Conservation (phyloP, 1,140 invertebrate genomes). For the Drosophila varians region DNA sequence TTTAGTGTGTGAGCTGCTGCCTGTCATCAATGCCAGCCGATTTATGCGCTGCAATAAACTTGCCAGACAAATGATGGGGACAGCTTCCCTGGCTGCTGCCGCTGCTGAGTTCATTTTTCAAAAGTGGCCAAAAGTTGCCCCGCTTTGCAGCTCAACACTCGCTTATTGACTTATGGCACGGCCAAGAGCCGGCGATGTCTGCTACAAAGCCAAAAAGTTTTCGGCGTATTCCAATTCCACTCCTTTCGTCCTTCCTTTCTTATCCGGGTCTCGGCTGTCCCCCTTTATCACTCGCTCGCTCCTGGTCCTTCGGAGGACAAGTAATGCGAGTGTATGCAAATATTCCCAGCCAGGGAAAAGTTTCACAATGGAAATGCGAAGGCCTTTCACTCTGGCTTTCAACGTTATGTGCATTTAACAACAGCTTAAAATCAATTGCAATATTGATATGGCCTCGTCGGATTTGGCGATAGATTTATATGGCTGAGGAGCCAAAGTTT, state of each 20-base stretch:
- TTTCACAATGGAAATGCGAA: slow-evolving; percentile 64
- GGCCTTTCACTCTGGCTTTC: slow-evolving; percentile 31
- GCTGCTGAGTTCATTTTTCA: slow-evolving; percentile 71
- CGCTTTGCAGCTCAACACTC: slow-evolving; percentile 74
- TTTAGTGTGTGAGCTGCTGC: slow-evolving; percentile 53
- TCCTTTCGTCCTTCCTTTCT: not conserved
- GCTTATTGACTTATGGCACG: slow-evolving; percentile 74
- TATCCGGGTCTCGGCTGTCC: not conserved
- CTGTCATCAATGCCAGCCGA: slow-evolving; percentile 66
- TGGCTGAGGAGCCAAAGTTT: not conserved
- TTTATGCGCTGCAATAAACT: slow-evolving; percentile 76
- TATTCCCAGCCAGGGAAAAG: slow-evolving; percentile 54
- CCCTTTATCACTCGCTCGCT: not conserved
- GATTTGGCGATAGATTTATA: slow-evolving; percentile 25
- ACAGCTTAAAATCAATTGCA: slow-evolving; percentile 78
- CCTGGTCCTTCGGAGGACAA: slow-evolving; percentile 15
- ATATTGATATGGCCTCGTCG: slow-evolving; percentile 62
- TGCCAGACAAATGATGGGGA: slow-evolving; percentile 69
- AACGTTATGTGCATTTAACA: slow-evolving; percentile 60
- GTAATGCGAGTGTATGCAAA: slow-evolving; percentile 63
- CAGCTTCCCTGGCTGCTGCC: slow-evolving; percentile 15
- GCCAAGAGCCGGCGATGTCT: slow-evolving; percentile 28
- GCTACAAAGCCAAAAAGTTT: slow-evolving; percentile 50
- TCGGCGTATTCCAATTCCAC: slow-evolving; percentile 8
- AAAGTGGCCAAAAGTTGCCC: slow-evolving; percentile 40